A percentile compares a stretch with the other conserved stretches of the same genome.
Conservation (phyloP, 2,888 invertebrate genomes). For the Drosophila mimica region DNA sequence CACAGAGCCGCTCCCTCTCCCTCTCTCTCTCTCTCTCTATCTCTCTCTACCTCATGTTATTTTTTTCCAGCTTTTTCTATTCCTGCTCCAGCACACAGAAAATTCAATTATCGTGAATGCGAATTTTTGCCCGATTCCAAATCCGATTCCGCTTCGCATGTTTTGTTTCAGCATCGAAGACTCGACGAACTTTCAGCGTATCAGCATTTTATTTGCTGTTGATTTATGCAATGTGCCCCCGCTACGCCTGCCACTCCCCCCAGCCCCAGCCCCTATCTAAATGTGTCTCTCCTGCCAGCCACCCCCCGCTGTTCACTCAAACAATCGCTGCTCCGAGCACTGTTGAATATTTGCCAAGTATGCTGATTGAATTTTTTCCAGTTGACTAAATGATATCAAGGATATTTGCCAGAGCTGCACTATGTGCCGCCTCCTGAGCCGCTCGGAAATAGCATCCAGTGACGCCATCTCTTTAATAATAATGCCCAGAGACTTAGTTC, state of each 20-base stretch:
- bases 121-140: conserved; percentile 69
- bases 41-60: conserved; percentile 1
- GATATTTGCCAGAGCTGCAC: conserved; percentile 77
- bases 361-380: conserved; percentile 84
- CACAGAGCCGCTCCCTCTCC: conserved; percentile 6
- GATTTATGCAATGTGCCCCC: conserved; percentile 69
- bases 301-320: conserved; percentile 53
- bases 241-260: background rate
- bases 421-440: conserved; percentile 30
- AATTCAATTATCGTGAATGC: conserved; percentile 81
- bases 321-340: conserved; percentile 62
- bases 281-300: conserved; percentile 15
- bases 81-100: conserved; percentile 64
- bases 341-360: conserved; percentile 82
- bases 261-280: background rate
- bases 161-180: conserved; percentile 78
- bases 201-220: conserved; percentile 82
- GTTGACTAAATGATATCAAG: conserved; percentile 84
- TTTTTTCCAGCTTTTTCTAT: conserved; percentile 40
- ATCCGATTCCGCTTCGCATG: conserved; percentile 79
- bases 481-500: conserved; percentile 8
- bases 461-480: conserved; percentile 44
- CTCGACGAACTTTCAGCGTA: conserved; percentile 80
- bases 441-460: conserved; percentile 26
- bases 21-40: conserved; percentile 13